Percentiles rank a stretch among this genome's conserved stretches.
phyloP scores from a whole-genome alignment of 2,888 invertebrate species.

The Oxystoma pomonae region DNA sequence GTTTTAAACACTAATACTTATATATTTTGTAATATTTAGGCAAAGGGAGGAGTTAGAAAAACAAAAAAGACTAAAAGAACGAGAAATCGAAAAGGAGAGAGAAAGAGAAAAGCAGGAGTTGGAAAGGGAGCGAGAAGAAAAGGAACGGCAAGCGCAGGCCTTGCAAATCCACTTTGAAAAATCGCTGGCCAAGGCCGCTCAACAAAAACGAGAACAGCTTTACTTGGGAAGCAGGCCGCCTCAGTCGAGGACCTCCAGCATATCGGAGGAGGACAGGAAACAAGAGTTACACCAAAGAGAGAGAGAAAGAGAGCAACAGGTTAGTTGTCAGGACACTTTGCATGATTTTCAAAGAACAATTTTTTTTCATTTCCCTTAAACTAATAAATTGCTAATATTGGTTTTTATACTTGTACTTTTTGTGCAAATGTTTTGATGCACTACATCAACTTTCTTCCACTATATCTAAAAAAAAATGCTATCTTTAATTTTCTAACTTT shows the following conservation, averaged over 20 bases:
- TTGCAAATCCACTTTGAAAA: conserved; percentile 89
- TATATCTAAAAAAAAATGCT: too few species aligned
- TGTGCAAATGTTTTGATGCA: too few species aligned
- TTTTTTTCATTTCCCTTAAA: too few species aligned
- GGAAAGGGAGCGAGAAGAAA: conserved; percentile 44
- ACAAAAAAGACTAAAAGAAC: conserved; percentile 54
- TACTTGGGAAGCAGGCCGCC: conserved; percentile 51
- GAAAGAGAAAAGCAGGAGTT: conserved; percentile 46
- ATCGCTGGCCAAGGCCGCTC: conserved; percentile 74
- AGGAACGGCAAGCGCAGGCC: conserved; percentile 59
- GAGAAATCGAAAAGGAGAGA: conserved; percentile 44
- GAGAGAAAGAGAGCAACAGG: conserved; percentile 41
- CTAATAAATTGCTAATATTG: too few species aligned
- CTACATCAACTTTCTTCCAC: too few species aligned
- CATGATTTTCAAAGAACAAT: too few species aligned
- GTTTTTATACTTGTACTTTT: too few species aligned
- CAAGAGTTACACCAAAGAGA: conserved; percentile 44
- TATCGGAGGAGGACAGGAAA: conserved; percentile 42
- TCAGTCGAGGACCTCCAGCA: conserved; percentile 43
- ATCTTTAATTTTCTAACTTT: too few species aligned
- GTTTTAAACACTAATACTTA: too few species aligned
- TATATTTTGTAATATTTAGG: conserved; percentile 36
- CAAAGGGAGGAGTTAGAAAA: conserved; percentile 64
- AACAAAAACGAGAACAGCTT: conserved; percentile 55
- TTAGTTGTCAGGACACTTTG: too few species aligned